Base-by-base conservation (phyloP, 2,113 vertebrate species). In the Leptobrachium leishanense region DNA sequence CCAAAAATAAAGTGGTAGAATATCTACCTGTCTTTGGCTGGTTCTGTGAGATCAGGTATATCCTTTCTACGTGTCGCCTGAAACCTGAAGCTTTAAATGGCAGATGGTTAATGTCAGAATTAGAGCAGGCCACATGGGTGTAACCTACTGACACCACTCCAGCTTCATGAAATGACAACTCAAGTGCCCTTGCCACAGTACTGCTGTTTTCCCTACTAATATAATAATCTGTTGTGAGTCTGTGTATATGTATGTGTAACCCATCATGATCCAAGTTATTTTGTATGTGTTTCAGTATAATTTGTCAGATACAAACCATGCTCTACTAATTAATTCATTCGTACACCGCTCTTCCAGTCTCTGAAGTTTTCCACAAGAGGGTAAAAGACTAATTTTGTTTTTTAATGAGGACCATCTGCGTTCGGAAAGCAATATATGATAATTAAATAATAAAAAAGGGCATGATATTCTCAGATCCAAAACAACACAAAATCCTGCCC, bases 331-430 rank as follows among this genome's bases (percentile, higher is more conserved):
- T 88, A 87, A 90, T 84, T 82, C 84, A 6, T 83, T 70, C 77
- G 88, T 77, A 2, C 82, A 72, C 65, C 41, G 88, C 79, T 83
- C 84, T 88, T 84, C 85, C 0, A 84, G 85, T 81, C 85, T 88
- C 84, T 82, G 85, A 84, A 86, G 85, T 85, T 87, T 86, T 85
- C 83, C 87, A 85, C 79, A 69, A 81, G 85, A 87, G 86, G 88
- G 87, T 86, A 88, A 91, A 85, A 46, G 83, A 84, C 79, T 72
- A 83, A 88, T 85, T 87, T 89, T 86, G 88, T 87, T 85, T 93
- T 89, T 89, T 91, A 92, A 92, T 91, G 88, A 90, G 85, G 82
- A 81, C 84, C 83, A 72, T 66, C 2, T 82, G 86, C 43, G 62
- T 85, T 84, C 84, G 83, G 73, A 77, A 71, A 53, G 65, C 10